phyloP scores from a whole-genome alignment of 1,140 invertebrate genomes.

The Eriocheir sinensis region DNA sequence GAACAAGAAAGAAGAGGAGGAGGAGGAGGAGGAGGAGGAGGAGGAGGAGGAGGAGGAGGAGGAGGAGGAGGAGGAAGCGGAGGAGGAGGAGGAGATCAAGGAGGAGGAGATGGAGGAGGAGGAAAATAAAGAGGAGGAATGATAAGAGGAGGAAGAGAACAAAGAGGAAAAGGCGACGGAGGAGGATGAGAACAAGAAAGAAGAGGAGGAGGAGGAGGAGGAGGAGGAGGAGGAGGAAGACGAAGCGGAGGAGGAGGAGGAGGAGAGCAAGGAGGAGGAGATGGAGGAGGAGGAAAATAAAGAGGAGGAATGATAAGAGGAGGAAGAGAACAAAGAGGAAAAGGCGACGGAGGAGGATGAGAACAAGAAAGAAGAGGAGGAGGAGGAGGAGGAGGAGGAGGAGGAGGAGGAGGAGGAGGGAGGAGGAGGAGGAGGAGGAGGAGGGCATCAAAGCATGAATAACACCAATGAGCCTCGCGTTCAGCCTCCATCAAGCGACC shows the following conservation, averaged over 20 bases:
- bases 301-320: background rate
- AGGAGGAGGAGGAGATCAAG: background rate
- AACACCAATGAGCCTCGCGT: no score
- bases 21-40: background rate
- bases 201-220: background rate
- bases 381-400: no score
- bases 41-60: background rate
- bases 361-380: no score
- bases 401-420: no score
- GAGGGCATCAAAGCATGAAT: no score
- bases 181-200: background rate
- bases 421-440: no score
- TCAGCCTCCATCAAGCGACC: no score
- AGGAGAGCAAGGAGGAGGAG: background rate
- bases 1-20: background rate
- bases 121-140: no score
- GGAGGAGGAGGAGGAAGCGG: background rate
- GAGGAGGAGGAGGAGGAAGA: background rate
- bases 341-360: no score
- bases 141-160: background rate
- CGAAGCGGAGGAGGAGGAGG: background rate
- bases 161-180: background rate
- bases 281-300: background rate
- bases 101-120: background rate
- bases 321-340: no score